Evolutionary conservation across 2,113 vertebrate species (phyloP).

Genomic region (Labeo catla): DNA sequence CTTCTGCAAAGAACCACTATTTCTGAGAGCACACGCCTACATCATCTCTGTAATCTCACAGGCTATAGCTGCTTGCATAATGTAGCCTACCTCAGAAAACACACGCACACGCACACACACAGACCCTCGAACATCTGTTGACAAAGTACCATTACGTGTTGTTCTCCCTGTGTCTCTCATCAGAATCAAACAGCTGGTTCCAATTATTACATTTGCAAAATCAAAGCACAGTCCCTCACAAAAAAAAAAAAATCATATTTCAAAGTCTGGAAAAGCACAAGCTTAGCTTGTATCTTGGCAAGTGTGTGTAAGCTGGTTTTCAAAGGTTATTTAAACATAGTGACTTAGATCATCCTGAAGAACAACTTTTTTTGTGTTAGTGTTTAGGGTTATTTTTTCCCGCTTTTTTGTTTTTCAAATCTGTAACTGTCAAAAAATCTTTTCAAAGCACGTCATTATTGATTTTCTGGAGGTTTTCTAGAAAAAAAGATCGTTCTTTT

Average conservation of each 20-base stretch:
- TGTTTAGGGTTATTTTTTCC: too few relatives aligned
- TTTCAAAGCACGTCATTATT: too few relatives aligned
- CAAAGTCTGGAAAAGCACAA: slow-evolving; percentile 11
- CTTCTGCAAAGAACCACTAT: neutral
- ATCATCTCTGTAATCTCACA: neutral
- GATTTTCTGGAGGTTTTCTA: too few relatives aligned
- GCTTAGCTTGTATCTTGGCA: neutral
- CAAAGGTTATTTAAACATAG: neutral
- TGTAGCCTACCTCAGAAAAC: neutral
- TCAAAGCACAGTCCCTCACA: neutral
- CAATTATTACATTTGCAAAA: neutral
- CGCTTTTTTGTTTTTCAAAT: too few relatives aligned
- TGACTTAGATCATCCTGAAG: neutral
- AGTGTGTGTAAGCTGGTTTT: neutral
- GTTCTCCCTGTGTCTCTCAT: neutral
- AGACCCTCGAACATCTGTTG: neutral
- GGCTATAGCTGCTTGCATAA: neutral
- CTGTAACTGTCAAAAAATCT: too few relatives aligned
- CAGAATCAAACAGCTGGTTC: slow-evolving; percentile 11
- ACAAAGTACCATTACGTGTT: neutral
- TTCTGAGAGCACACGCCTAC: neutral
- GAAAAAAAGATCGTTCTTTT: too few relatives aligned
- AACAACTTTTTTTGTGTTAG: neutral
- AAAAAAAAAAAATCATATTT: neutral
- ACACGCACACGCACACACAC: neutral